Evolutionary conservation across 2,888 invertebrate species (phyloP), one percentile per base, ranked within the genome.

Genomic region (Ernsta delagoae): DNA sequence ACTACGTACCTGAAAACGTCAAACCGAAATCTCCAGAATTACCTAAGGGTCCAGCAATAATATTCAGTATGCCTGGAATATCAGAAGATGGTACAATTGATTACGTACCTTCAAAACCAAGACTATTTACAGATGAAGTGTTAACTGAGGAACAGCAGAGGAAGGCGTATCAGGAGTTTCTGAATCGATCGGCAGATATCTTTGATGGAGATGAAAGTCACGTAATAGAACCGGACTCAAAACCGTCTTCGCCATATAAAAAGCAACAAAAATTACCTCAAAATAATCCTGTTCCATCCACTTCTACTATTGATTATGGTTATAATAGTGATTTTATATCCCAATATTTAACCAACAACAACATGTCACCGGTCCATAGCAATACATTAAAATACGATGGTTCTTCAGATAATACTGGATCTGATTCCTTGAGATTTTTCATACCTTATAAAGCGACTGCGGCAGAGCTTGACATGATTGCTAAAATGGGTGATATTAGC

Each of bases 171-270:
- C 54, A 67, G 31, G 60, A 67, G 9, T 12, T 67, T 3, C 45
- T 67, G 12, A 67, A 60, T 36, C 54, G 60, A 7, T 50, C 60
- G 4, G 34, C 34, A 4, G 36, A 67, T 16, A 45, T 43, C 0
- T 54, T 54, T 67, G 60, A 54, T 7, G 54, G n/a, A 12, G 66
- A 67, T 56, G 24, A 45, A 9, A 45, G 61, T 39, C 50, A 63
- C 8, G 48, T 68, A 8, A 68, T 68, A 48, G 67, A 68, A 62
- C 67, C 67, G 4, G 45, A 54, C 7, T 62, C 56, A n/a, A 60
- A 45, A n/a, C 56, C 67, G 39, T 31, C 67, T 3, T 24, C 61
- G 0, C 50, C 50, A 43, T 12, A 12, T 12, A 39, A 56, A 12
- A 24, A 54, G 43, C 7, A 5, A 50, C 16, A 16, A 16, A 50